phyloP scores from a whole-genome alignment of 1,140 invertebrate species.

The Campoletis sonorensis region DNA sequence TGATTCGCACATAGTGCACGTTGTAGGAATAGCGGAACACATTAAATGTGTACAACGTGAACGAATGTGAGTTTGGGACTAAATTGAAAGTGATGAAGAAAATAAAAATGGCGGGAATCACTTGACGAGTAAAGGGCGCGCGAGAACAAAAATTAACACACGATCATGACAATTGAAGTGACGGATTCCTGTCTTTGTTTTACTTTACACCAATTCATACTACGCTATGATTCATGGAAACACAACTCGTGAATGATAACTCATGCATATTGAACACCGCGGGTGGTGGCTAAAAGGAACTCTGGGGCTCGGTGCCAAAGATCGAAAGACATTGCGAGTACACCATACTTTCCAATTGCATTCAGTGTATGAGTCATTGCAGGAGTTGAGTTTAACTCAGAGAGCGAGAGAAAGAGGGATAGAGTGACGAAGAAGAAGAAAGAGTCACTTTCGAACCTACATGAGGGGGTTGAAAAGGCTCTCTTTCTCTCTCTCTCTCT shows the following conservation, averaged over 20 bases:
- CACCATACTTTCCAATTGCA: conserved; percentile 40
- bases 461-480: conserved; percentile 5
- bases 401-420: too few species aligned
- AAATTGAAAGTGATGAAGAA: background rate
- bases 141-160: background rate
- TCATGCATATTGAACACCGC: conserved; percentile 56
- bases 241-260: conserved; percentile 54
- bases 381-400: background rate
- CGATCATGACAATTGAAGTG: background rate
- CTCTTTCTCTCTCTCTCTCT: too few species aligned
- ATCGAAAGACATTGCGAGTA: conserved; percentile 9
- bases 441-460: conserved; percentile 7
- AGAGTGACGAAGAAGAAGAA: too few species aligned
- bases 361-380: conserved; percentile 50
- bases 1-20: background rate
- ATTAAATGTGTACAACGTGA: background rate
- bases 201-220: conserved; percentile 5
- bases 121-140: background rate
- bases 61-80: background rate
- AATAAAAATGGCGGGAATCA: background rate
- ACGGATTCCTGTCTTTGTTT: background rate
- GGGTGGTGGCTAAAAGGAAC: conserved; percentile 42
- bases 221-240: conserved; percentile 54
- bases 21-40: background rate
- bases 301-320: background rate